Percentiles rank a stretch among this genome's conserved stretches.
Evolutionary conservation across 2,113 vertebrate genomes (phyloP).

Genomic region (Forbesichthys agassizii): DNA sequence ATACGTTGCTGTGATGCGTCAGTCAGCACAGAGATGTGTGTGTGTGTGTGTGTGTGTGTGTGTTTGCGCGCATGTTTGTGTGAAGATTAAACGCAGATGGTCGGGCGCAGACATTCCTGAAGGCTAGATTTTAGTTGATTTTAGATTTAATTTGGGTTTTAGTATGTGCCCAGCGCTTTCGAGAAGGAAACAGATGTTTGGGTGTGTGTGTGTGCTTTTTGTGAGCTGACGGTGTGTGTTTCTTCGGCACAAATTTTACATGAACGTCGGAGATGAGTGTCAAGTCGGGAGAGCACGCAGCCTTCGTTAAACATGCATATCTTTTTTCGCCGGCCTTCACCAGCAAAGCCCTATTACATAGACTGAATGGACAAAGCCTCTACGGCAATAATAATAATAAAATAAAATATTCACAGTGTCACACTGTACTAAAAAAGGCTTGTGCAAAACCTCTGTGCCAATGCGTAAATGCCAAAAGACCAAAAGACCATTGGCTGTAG

Average conservation of each 20-base stretch:
- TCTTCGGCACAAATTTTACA: too few species aligned
- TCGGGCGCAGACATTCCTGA: too few species aligned
- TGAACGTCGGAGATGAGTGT: conserved; percentile 14
- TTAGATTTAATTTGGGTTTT: too few species aligned
- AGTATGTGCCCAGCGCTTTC: too few species aligned
- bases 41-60: too few species aligned
- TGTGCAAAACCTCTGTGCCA: conserved; percentile 6
- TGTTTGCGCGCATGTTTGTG: too few species aligned
- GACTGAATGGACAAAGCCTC: conserved; percentile 36
- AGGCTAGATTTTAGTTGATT: too few species aligned
- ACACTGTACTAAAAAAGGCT: neutral
- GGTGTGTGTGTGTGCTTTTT: neutral
- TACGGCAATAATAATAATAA: too few species aligned
- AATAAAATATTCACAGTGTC: conserved; percentile 25
- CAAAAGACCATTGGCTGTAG: conserved; percentile 19
- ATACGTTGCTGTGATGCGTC: too few species aligned
- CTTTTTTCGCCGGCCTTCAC: conserved; percentile 32
- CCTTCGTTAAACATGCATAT: conserved; percentile 62
- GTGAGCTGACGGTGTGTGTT: neutral
- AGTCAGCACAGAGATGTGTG: too few species aligned
- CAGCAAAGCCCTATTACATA: neutral
- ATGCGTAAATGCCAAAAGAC: neutral
- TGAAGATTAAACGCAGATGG: too few species aligned
- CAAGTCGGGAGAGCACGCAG: conserved; percentile 45
- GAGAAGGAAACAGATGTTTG: too few species aligned